Conservation (phyloP, 2,797 vertebrate species). For the Propithecus perrieri region DNA sequence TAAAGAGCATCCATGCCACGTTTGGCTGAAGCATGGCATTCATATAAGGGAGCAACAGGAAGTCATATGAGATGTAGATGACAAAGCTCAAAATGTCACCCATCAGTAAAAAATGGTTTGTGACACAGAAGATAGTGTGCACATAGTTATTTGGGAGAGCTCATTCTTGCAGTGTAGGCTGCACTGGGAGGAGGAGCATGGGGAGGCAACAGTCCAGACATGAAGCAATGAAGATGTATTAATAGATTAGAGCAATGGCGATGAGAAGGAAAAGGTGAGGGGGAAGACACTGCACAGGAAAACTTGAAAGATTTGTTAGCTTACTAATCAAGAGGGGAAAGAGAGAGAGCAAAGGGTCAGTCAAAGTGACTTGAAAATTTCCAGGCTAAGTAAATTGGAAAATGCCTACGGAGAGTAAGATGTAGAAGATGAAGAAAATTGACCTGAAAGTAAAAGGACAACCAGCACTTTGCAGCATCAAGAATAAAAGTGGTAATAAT, state of each 20-base stretch:
- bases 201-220: background rate
- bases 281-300: background rate
- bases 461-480: background rate
- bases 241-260: background rate
- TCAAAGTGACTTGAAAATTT: slow-evolving; percentile 11
- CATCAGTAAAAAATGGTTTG: background rate
- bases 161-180: background rate
- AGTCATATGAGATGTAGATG: background rate
- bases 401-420: background rate
- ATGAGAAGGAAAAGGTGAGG: background rate
- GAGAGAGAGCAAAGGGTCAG: background rate
- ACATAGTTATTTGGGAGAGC: background rate
- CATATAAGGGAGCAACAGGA: background rate
- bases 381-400: slow-evolving; percentile 13
- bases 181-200: background rate
- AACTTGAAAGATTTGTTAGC: background rate
- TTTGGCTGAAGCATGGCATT: background rate
- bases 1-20: background rate
- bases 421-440: background rate
- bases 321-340: background rate
- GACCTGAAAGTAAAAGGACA: slow-evolving; percentile 23
- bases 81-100: background rate
- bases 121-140: background rate
- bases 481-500: slow-evolving; percentile 4
- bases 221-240: background rate